Conservation (phyloP, 2,888 invertebrate species). For the Noctua fimbriata region DNA sequence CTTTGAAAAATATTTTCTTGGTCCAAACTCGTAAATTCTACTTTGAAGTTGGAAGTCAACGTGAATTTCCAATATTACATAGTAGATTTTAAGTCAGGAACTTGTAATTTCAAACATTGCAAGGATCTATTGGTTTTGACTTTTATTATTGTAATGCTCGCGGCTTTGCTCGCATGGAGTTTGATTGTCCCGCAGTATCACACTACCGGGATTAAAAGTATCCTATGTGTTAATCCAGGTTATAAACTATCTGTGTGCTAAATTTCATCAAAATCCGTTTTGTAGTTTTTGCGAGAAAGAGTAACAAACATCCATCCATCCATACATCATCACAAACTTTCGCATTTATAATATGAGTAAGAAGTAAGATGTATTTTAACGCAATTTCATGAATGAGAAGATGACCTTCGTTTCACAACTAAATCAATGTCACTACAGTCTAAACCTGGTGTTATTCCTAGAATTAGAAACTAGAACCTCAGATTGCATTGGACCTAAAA, state of each 20-base stretch:
- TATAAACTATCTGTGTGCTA: too few relatives aligned
- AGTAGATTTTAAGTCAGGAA: neutral
- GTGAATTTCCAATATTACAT: neutral
- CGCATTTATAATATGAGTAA: too few relatives aligned
- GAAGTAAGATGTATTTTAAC: neutral
- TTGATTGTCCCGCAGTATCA: too few relatives aligned
- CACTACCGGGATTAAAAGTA: too few relatives aligned
- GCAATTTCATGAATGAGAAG: neutral
- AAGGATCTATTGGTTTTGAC: neutral
- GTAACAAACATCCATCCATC: too few relatives aligned
- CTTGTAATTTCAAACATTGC: neutral
- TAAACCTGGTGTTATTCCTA: neutral
- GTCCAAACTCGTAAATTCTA: neutral
- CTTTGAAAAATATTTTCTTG: slow-evolving; percentile 20
- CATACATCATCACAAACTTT: too few relatives aligned
- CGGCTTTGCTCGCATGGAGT: too few relatives aligned
- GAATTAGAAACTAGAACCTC: neutral
- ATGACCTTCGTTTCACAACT: neutral
- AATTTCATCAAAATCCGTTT: too few relatives aligned
- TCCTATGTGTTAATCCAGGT: too few relatives aligned
- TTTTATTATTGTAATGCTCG: neutral
- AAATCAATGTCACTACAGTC: neutral
- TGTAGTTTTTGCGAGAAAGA: too few relatives aligned
- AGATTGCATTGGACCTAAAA: neutral
- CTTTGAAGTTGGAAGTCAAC: slow-evolving; percentile 14